phyloP scores from a whole-genome alignment of 2,888 invertebrate genomes.

The Oligia latruncula region DNA sequence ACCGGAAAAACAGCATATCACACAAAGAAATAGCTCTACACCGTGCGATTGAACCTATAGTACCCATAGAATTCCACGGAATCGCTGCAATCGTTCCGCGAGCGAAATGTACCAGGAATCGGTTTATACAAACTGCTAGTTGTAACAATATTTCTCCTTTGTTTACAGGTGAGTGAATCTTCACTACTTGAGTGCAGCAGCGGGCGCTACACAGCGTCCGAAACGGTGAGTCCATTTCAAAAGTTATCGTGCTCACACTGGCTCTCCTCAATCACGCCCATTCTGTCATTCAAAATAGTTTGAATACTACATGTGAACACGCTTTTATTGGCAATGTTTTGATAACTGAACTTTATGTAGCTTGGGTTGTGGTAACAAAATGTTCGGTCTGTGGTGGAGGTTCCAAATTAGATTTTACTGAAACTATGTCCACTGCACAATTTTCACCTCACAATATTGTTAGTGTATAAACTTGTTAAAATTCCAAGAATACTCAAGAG shows the following conservation, averaged over 20 bases:
- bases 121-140: slow-evolving; percentile 47
- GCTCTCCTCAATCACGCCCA: slow-evolving; percentile 52
- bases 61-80: slow-evolving; percentile 48
- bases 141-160: slow-evolving; percentile 71
- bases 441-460: background rate
- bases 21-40: slow-evolving; percentile 32
- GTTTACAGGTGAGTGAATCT: slow-evolving; percentile 89
- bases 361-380: slow-evolving; percentile 17
- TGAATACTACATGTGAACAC: slow-evolving; percentile 46
- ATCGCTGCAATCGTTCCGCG: slow-evolving; percentile 51
- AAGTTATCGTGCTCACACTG: slow-evolving; percentile 67
- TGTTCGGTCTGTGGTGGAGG: slow-evolving; percentile 12
- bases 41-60: slow-evolving; percentile 52
- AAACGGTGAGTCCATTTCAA: slow-evolving; percentile 86
- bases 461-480: slow-evolving; percentile 17
- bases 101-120: slow-evolving; percentile 46
- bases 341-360: slow-evolving; percentile 14
- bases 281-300: slow-evolving; percentile 50
- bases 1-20: slow-evolving; percentile 36
- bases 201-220: slow-evolving; percentile 90
- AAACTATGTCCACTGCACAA: background rate
- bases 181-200: slow-evolving; percentile 90
- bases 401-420: background rate
- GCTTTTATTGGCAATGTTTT: slow-evolving; percentile 41
- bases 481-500: slow-evolving; percentile 40